Base-by-base conservation (phyloP, 1,140 invertebrate species). In the Mactra quadrangularis region DNA sequence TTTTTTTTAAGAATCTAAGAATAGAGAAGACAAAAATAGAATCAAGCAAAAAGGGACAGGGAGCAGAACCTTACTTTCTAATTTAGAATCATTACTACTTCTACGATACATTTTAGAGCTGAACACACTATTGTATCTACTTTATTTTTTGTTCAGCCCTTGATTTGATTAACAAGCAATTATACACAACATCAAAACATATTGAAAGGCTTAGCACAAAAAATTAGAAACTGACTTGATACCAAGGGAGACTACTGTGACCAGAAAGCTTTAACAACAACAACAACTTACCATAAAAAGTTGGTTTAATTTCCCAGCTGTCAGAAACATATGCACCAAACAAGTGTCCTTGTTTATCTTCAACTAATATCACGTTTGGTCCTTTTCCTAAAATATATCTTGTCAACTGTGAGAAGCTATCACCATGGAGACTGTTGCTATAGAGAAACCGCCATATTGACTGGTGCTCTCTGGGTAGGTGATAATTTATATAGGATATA, bases 321-420 rank as follows among this genome's bases (percentile, higher is more conserved):
- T 95, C 94, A 0, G 96, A 94, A 0, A 97, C 96, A 94, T 96
- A 98, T 45, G 96, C 97, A 15, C 97, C 97, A 93, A 98, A 98
- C 4, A 97, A 95, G 89, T 97, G 94, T n/a, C 96, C 96, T 87
- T 95, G 95, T 60, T 94, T 95, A 88, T 98, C 97, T 90, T 96
- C 83, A 0, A 93, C 71, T 27, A 93, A 71, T 19, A 93, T 33
- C 9, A 93, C 57, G 29, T 84, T 89, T 27, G 92, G 92, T n/a
- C 92, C 92, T 59, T 90, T 85, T 41, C 88, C 86, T 15, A 85
- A 68, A 33, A 93, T 88, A 31, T 84, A 71, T 50, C 87, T 79
- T 1, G 91, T 68, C 31, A 93, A 66, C 71, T 91, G 92, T 1
- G 92, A 84, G 82, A 93, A 93, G 75, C 93, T 93, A 64, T 90